Conservation (phyloP, 30 jellyfish, hydroid and myxozoan genomes). For the Pelagia noctiluca region DNA sequence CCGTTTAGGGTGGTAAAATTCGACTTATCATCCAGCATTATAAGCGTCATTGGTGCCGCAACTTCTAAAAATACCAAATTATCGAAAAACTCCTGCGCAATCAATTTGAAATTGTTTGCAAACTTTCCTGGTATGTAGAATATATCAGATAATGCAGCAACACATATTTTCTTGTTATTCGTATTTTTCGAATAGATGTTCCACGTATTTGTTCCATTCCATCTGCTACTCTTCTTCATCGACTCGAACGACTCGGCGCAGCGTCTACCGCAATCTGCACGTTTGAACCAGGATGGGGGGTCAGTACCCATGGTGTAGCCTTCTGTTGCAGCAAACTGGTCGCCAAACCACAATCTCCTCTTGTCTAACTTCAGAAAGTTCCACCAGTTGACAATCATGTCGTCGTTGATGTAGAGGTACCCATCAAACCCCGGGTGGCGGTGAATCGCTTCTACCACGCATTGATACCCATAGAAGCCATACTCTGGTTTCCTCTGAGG, state of each 20-base stretch:
- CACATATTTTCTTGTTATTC: slow-evolving; percentile 11
- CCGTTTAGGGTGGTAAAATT: slow-evolving; percentile 26
- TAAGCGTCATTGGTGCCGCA: slow-evolving; percentile 33
- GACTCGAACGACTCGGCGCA: slow-evolving; percentile 12
- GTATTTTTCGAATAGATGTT: slow-evolving; percentile 1
- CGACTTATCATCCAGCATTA: slow-evolving; percentile 17
- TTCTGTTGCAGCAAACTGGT: background rate
- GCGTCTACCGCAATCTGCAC: slow-evolving; percentile 20
- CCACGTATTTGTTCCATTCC: background rate
- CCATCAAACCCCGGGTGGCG: slow-evolving; percentile 65
- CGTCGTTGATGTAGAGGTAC: slow-evolving; percentile 65
- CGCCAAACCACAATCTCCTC: slow-evolving; percentile 38
- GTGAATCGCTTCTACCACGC: slow-evolving; percentile 62
- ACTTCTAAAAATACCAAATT: slow-evolving; percentile 40
- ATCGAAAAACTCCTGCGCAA: slow-evolving; percentile 41
- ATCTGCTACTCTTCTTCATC: background rate
- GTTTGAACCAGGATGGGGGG: slow-evolving; percentile 29
- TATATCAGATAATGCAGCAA: slow-evolving; percentile 43
- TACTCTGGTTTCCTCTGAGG: slow-evolving; percentile 14
- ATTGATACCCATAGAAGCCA: slow-evolving; percentile 59
- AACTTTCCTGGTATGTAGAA: slow-evolving; percentile 51
- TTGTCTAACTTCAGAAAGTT: slow-evolving; percentile 30
- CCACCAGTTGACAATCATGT: slow-evolving; percentile 80
- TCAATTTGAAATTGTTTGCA: slow-evolving; percentile 6
- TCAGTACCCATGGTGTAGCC: background rate